Evolutionary conservation across 2,888 invertebrate species (phyloP), one percentile per base, ranked within the genome.

Genomic region (Danaus chrysippus): DNA sequence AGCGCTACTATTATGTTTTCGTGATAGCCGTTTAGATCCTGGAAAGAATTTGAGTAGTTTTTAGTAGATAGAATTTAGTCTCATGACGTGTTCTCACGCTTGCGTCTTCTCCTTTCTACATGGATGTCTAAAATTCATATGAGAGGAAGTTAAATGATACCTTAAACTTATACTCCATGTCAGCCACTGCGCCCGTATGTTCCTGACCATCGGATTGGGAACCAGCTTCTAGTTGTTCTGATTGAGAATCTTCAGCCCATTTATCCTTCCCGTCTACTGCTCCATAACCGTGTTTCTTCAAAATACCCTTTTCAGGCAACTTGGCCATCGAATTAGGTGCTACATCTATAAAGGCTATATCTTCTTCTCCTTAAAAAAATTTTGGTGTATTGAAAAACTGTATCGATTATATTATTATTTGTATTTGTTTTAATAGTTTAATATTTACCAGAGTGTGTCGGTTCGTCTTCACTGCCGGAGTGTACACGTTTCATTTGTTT

Each of bases 1-100:
- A 98, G 86, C n/a, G 97, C 97, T 82, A 96, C 96, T 71, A 98
- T 92, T 74, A 98, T 96, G 79, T 97, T 96, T 78, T 97, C 97
- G 84, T 97, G 97, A 87, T 98, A 98, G 52, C 97, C 97, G 81
- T 97, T 97, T 53, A 97, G 92, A 65, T 95, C 96, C 92, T 96
- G 96, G n/a, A 97, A 91, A 44, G 1, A n/a, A 41, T 52, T 10
- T 19, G 42, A 42, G 42, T 17, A 17, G 12, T 23, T 6, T 34
- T 42, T 43, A 23, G 23, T 34, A 2, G 3, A 34, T 34, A 34
- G 6, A 34, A 34, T 5, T 3, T 1, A 3, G 23, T 6, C 23
- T 1, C 23, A 34, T 34, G 23, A 34, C 6, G 23, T 34, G 23
- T 34, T 34, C 23, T 34, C 6, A 34, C 8, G 23, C 23, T 34